Base-by-base conservation (phyloP, 1,140 invertebrate species). In the Pseudomyrmex dendroicus region DNA sequence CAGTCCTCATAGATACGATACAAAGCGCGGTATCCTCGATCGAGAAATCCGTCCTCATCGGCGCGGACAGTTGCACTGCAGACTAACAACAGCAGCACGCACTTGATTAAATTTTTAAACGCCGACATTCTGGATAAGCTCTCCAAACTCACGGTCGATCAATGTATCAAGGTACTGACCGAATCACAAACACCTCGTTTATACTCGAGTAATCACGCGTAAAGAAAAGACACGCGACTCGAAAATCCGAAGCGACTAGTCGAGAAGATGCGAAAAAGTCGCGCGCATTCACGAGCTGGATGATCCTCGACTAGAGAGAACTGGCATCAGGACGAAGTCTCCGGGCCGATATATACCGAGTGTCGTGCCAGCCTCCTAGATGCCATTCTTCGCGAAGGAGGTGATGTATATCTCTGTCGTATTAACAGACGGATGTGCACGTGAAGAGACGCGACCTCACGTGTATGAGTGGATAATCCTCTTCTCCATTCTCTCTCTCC, bases 1-100 rank as follows among this genome's bases (percentile, higher is more conserved):
- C 94, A 94, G 44, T 94, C 94, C 48, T 94, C 94, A 86, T 94
- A 94, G 22, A 94, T 82, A 0, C 93, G 91, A 83, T 92, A 93
- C 5, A 93, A 73, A 0, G 92, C 90, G 8, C 93, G 86, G 61
- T 94, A 94, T n/a, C 93, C 91, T n/a, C 84, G 90, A 5, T 94
- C 93, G n/a, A 94, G 84, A 8, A 94, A 56, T 22, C 67, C 89
- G 10, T 92, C 92, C 1, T 91, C 44, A 68, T 25, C 0, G 62
- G 57, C 44, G 87, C 84, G 80, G 35, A 89, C 56, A 17, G 83
- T 62, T 35, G 84, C 86, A 73, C 73, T 35, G 83, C 82, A 85
- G 57, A 73, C 80, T 66, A 84, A 84, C 56, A 92, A 20, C 7
- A 91, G 9, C 13, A 93, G 83, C 83, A 91, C 86, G 74, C 93